phyloP scores from a whole-genome alignment of 1,140 invertebrate species.

The Teleogryllus occipitalis region DNA sequence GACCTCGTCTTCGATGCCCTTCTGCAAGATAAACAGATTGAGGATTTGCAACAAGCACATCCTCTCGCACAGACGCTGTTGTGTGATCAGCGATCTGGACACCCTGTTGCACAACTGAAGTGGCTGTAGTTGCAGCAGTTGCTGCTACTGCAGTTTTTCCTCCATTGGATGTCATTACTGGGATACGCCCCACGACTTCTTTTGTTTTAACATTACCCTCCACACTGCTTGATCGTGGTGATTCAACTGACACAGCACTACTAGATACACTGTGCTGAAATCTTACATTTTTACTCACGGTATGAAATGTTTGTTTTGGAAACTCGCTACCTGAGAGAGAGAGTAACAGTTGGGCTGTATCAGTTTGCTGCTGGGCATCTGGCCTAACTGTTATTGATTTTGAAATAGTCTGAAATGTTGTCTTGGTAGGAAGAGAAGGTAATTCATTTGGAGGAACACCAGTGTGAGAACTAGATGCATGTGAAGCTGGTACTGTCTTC shows the following conservation, averaged over 20 bases:
- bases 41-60: constrained; percentile 8
- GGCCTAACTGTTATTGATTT: constrained; percentile 9
- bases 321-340: constrained; percentile 27
- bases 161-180: constrained; percentile 12
- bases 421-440: constrained; percentile 7
- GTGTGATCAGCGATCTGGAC: background rate
- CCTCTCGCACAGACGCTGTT: background rate
- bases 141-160: background rate
- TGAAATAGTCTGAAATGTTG: constrained; percentile 12
- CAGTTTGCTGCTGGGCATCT: constrained; percentile 24
- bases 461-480: constrained; percentile 6
- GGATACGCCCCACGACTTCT: constrained; percentile 15
- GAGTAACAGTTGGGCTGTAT: constrained; percentile 31
- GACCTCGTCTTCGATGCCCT: constrained; percentile 19
- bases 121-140: background rate
- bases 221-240: background rate
- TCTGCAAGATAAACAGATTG: constrained; percentile 13
- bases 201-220: constrained; percentile 9
- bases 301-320: constrained; percentile 18
- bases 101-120: background rate
- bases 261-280: constrained; percentile 12
- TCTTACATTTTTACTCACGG: constrained; percentile 20
- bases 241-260: constrained; percentile 10
- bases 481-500: constrained; percentile 1
- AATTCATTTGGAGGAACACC: background rate